Evolutionary conservation across 2,888 invertebrate genomes (phyloP), one percentile per base, ranked within the genome.

Genomic region (Sinopyrophorus schimmeli): DNA sequence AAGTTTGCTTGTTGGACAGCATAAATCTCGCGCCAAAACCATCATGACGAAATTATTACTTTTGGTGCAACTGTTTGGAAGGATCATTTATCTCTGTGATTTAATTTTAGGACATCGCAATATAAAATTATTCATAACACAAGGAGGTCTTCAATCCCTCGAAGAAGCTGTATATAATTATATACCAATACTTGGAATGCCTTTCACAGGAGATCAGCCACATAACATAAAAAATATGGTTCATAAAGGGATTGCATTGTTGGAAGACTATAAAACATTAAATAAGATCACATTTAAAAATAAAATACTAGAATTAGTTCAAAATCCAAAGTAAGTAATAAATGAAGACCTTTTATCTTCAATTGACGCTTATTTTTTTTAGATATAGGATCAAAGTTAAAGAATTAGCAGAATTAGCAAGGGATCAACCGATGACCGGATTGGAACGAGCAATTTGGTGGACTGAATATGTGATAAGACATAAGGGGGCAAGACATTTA

Each of bases 81-180:
- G n/a, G n/a, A n/a, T n/a, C n/a, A n/a, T n/a, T n/a, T n/a, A n/a
- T n/a, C n/a, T n/a, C n/a, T n/a, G n/a, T n/a, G n/a, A n/a, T n/a
- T n/a, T n/a, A n/a, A 6, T 43, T 46, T 31, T 21, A 59, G 59
- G 51, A 15, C 76, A 77, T 57, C 68, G 69, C 9, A 76, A 77
- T 37, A 49, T 77, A 0, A 76, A 75, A 48, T 39, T 74, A 1
- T 77, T 77, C 34, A 70, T 76, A 30, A 74, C n/a, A n/a, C n/a
- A n/a, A n/a, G n/a, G n/a, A n/a, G n/a, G n/a, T n/a, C n/a, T n/a
- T n/a, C n/a, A n/a, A 38, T 76, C 76, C 0, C 66, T 72, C 0
- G 74, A 74, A 11, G 76, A 76, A 51, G 70, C 76, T 1, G 67
- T 76, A 7, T 63, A 61, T 10, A 69, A 70, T 1, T 70, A 68